Evolutionary conservation across 2,888 invertebrate genomes (phyloP), one percentile per base, ranked within the genome.

Genomic region (Anagyrus pseudococci): DNA sequence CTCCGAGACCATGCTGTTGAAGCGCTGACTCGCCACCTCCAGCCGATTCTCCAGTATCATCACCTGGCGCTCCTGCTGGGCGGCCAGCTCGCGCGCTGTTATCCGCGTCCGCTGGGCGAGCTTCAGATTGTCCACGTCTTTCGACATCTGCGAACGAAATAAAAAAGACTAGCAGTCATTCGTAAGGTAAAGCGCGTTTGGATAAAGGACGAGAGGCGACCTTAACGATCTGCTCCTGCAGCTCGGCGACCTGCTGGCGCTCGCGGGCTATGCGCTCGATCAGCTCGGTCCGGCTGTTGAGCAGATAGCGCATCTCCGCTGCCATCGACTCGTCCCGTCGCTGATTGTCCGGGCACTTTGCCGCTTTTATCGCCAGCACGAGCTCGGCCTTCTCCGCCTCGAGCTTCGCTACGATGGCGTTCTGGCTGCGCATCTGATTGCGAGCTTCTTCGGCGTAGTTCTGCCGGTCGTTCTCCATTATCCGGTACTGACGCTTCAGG

Each of bases 401-500:
- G 37, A 91, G 81, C 8, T 84, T 84, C 22, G 81, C 81, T 66
- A 90, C 86, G 68, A 88, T 85, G 72, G 84, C 86, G 70, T 85
- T 83, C 76, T 89, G 88, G 76, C 87, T 87, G 55, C 86, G 83
- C 23, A 89, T 81, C 66, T 88, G 86, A 6, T 88, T 85, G 70
- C 87, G 87, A 23, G 87, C 88, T 73, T 91, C 89, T 73, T 88
- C 89, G 57, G 86, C 85, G 73, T 91, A 92, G 0, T 88, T 85
- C 13, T 86, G 83, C 1, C 91, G 84, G 77, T 93, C 92, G 64
- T 89, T 88, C 78, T 94, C 92, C 91, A 93, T 92, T 70, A 92
- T 89, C 19, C 92, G 85, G 76, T 89, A 90, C 83, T 92, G 93
- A 74, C 93, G 85, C 71, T 91, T 91, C 44, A 96, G 81, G 67